Conservation (phyloP, 2,113 vertebrate species). For the Rostratula benghalensis region DNA sequence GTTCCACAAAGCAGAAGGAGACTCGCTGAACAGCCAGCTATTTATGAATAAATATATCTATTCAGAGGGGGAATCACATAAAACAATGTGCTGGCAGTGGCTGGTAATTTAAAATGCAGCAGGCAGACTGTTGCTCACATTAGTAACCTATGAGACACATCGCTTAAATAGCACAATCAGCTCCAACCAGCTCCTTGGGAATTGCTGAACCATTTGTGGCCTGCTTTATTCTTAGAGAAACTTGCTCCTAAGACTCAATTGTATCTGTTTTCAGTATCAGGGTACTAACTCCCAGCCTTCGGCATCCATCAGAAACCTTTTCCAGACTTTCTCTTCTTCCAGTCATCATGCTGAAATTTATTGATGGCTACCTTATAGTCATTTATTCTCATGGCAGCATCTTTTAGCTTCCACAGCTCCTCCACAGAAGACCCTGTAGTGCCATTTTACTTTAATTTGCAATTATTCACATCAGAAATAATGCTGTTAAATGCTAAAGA, state of each 20-base stretch:
- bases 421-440: background rate
- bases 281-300: background rate
- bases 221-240: background rate
- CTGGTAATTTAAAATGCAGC: constrained; percentile 48
- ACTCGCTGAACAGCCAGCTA: background rate
- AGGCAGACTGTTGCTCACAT: background rate
- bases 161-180: background rate
- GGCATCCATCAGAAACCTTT: background rate
- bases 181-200: background rate
- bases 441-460: background rate
- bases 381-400: background rate
- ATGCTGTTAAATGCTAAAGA: background rate
- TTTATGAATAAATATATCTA: constrained; percentile 34
- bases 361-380: background rate
- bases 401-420: background rate
- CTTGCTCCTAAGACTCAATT: background rate
- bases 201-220: background rate
- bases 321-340: background rate
- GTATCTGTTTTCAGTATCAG: background rate
- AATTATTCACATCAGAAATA: constrained; percentile 31
- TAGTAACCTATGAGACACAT: constrained; percentile 9
- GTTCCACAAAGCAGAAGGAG: background rate
- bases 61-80: background rate
- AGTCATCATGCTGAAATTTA: background rate
- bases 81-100: constrained; percentile 27